Percentiles rank a stretch among this genome's conserved stretches.
These are phyloP conservation scores for Megaceryle torquata DNA, from an alignment of 2,113 vertebrate species.

Conservation along the genomic window DNA sequence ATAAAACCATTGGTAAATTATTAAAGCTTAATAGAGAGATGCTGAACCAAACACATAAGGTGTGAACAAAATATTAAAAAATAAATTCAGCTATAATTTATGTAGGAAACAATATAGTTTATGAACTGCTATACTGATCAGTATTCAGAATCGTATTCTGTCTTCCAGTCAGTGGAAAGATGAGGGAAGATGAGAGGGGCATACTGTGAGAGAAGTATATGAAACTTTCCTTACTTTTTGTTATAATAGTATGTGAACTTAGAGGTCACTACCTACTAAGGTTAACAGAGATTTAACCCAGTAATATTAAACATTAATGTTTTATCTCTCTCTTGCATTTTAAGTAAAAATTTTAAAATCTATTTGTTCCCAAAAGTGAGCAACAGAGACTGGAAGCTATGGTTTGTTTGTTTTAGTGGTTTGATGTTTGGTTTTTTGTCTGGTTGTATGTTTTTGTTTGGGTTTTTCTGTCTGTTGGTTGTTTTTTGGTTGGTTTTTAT, in stretches of 20 bases:
- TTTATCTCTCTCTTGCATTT: background rate
- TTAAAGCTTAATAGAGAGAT: background rate
- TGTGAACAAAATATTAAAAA: background rate
- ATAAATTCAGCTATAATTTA: background rate
- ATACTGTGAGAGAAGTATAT: background rate
- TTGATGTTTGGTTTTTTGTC: too few species aligned
- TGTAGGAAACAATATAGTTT: background rate
- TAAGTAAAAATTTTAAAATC: background rate
- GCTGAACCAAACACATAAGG: background rate
- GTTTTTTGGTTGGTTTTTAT: background rate
- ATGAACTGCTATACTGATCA: background rate
- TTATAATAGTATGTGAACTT: background rate
- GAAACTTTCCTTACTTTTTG: background rate
- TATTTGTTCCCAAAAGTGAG: background rate
- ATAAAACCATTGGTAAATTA: background rate
- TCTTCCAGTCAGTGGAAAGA: background rate
- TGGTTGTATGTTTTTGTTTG: too few species aligned
- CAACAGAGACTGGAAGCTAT: background rate
- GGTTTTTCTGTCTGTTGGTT: too few species aligned
- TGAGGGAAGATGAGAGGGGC: background rate
- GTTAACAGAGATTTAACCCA: background rate
- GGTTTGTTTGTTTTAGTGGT: too few species aligned
- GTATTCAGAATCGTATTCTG: background rate
- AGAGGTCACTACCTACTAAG: background rate
- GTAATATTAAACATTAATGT: background rate